Conservation (phyloP, 1,140 invertebrate species). For the Drosophila carrolli region DNA sequence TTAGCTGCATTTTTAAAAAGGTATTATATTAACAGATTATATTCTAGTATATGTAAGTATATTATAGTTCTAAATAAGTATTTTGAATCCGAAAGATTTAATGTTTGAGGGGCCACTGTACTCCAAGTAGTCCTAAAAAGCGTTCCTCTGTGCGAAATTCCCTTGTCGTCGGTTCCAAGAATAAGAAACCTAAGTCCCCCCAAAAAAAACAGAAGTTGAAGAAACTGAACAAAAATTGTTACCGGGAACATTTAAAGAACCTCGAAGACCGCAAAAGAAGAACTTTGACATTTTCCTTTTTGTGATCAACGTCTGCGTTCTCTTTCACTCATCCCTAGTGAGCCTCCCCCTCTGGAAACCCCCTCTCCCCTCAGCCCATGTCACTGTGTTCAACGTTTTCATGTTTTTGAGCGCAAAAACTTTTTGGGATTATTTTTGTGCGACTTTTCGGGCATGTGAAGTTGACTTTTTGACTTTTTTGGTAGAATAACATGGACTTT, state of each 20-base stretch:
- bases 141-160: conserved; percentile 65
- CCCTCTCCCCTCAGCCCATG: conserved; percentile 19
- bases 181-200: conserved; percentile 25
- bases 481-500: conserved; percentile 79
- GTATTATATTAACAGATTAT: no score
- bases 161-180: conserved; percentile 61
- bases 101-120: not conserved
- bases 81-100: not conserved
- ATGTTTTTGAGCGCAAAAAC: conserved; percentile 76
- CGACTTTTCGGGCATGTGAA: conserved; percentile 74
- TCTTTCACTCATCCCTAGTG: conserved; percentile 20
- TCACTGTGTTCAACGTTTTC: conserved; percentile 73
- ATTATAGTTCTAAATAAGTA: no score
- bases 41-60: no score
- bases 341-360: conserved; percentile 16
- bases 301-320: conserved; percentile 72
- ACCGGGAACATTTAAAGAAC: conserved; percentile 79
- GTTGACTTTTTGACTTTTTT: conserved; percentile 80
- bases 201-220: conserved; percentile 11
- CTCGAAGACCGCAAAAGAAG: conserved; percentile 77
- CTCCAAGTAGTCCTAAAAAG: not conserved
- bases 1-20: no score
- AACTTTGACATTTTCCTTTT: conserved; percentile 82
- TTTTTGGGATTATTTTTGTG: conserved; percentile 82
- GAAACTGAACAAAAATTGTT: conserved; percentile 49